Evolutionary conservation across 2,113 vertebrate genomes (phyloP), one percentile per base, ranked within the genome.

Genomic region (Seriola dumerili): DNA sequence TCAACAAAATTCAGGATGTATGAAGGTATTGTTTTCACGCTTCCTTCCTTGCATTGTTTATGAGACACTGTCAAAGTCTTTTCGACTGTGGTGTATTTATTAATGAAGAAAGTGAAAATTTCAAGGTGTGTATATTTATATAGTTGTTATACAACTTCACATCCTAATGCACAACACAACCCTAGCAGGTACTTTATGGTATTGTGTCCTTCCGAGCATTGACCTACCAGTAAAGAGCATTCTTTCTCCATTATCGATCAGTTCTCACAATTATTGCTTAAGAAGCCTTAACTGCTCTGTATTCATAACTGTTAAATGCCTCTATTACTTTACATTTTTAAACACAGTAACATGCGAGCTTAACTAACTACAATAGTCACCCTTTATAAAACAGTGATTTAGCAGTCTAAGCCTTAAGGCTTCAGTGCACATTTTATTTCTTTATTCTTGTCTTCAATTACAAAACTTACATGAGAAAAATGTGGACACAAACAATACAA

Each of bases 41-140:
- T 81, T 83, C 73, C 83, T 88, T 88, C 70, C 83, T 76, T 40
- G 36, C 11, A 85, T 81, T 78, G 75, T 87, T 48, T 46, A 10
- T 10, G 13, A 59, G 59, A 63, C 61, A 34, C 42, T 64, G 66
- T 58, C 6, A 70, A 54, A 81, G 32, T 21, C 40, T 58, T 72
- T 25, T n/a, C 1, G 0, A 46, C 42, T 5, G 3, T 57, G 12
- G 34, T 65, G 21, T 40, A 57, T 75, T n/a, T 19, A 55, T 55
- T 10, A 21, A 29, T 46, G 23, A 46, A 46, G 25, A 32, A 4
- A 58, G 21, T 0, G 2, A 55, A 38, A 29, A 29, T 29, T 29
- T 29, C 29, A 29, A 29, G 29, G 29, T 29, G 29, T 29, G 29
- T 29, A 29, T 29, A 29, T 29, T 29, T 29, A 29, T 29, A 29